phyloP scores from a whole-genome alignment of 2,888 invertebrate genomes.

The Amphiduros pacificus region DNA sequence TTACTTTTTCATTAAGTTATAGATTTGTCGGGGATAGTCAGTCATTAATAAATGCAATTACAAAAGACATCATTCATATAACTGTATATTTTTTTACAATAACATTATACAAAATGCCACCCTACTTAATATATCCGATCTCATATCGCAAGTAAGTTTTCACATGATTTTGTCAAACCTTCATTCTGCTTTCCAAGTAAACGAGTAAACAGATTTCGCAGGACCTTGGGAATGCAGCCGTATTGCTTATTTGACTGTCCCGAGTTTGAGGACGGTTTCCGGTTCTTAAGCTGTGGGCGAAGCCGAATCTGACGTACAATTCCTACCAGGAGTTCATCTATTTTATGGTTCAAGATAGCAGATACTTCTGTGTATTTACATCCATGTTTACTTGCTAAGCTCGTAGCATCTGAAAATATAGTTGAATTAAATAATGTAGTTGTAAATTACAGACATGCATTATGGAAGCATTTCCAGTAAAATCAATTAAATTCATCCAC shows the following conservation, averaged over 20 bases:
- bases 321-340: constrained; percentile 90
- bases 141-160: constrained; percentile 13
- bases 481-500: too few species aligned
- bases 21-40: too few species aligned
- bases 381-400: constrained; percentile 62
- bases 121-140: too few species aligned
- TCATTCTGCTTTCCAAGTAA: constrained; percentile 1
- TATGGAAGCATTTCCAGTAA: neutral
- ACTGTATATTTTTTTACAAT: too few species aligned
- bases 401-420: constrained; percentile 22
- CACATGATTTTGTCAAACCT: constrained; percentile 6
- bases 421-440: neutral
- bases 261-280: neutral
- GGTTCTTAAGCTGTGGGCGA: constrained; percentile 8
- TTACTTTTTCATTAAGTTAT: too few species aligned
- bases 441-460: neutral
- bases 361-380: constrained; percentile 94
- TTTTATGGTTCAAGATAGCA: constrained; percentile 93
- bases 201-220: neutral
- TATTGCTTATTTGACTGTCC: constrained; percentile 1
- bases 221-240: constrained; percentile 11
- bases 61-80: too few species aligned
- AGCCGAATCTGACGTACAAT: constrained; percentile 87
- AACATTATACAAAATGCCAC: too few species aligned
- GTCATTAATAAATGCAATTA: too few species aligned